Evolutionary conservation across 2,113 vertebrate species (phyloP).

Genomic region (Engystomops pustulosus): DNA sequence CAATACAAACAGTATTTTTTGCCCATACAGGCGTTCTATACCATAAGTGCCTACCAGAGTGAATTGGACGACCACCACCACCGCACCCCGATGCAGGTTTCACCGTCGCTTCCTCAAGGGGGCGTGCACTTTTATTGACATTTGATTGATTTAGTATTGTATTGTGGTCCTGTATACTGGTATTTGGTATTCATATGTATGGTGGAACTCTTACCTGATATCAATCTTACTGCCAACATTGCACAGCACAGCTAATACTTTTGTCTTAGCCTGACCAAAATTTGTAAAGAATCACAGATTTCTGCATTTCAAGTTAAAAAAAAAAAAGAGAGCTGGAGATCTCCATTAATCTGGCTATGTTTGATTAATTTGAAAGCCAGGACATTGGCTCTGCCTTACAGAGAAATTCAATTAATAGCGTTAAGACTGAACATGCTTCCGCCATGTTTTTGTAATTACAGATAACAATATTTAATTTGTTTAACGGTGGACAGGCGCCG

Average conservation of each 20-base stretch:
- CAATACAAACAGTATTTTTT: too few relatives aligned
- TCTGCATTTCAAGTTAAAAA: neutral
- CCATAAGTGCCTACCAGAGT: too few relatives aligned
- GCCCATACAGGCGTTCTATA: too few relatives aligned
- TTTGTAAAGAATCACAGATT: neutral
- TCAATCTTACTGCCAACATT: neutral
- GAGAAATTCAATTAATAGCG: constrained; percentile 56
- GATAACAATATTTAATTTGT: constrained; percentile 48
- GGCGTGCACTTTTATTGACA: too few relatives aligned
- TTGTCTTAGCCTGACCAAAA: neutral
- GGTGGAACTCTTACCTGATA: too few relatives aligned
- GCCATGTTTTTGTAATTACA: constrained; percentile 48
- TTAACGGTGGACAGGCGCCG: constrained; percentile 25
- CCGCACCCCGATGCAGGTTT: too few relatives aligned
- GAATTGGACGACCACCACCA: too few relatives aligned
- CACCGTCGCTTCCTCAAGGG: too few relatives aligned
- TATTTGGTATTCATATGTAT: too few relatives aligned
- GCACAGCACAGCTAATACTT: neutral
- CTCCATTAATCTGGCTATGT: neutral
- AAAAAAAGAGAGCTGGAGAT: neutral
- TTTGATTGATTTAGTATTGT: too few relatives aligned
- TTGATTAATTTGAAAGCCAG: constrained; percentile 52
- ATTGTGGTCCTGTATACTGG: too few relatives aligned
- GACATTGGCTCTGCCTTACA: constrained; percentile 57
- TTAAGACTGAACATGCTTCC: constrained; percentile 26